Evolutionary conservation across 2,797 vertebrate genomes (phyloP), one percentile per base, ranked within the genome.

Genomic region (Pogoniulus pusillus): DNA sequence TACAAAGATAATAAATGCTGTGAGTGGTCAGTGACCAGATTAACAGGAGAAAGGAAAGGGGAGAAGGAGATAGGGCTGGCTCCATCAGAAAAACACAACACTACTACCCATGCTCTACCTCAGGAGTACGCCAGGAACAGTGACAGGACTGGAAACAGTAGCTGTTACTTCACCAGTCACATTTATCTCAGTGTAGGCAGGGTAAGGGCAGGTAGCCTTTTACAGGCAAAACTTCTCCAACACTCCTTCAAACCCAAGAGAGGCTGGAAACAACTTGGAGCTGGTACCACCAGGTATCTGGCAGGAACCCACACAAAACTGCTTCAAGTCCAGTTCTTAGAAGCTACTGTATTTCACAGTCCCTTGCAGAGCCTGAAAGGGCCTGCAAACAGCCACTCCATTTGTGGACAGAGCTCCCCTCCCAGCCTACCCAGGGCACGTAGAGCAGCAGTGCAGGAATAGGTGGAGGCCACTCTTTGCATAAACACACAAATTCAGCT

Each of bases 11-110:
- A 96, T 89, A 94, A 95, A 93, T 41, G 90, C 4, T 45, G 9
- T 93, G 95, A 97, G 91, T 78, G 91, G 89, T 68, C 94, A 82
- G 94, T 95, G 94, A 96, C 89, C 79, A 93, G 91, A 95, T 95
- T 95, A 96, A 77, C 32, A 6, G 30, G 32, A 62, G 83, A 94
- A 91, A 92, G 92, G 94, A 93, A 94, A 78, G 7, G 15, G 54
- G 45, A 34, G 64, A 88, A 66, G 64, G 60, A 96, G 90, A 94
- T 6, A 71, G 85, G 54, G 81, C 83, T 91, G 88, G 75, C 85
- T 94, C 79, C 85, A 66, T 51, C 75, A 81, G 57, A 37, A 49
- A 59, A 59, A 59, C 57, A 37, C 58, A 57, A 62, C n/a, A n/a
- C n/a, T 78, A 58, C 54, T 43, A 27, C 70, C 62, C 29, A n/a